A percentile compares a stretch with the other conserved stretches of the same genome.
These are phyloP conservation scores for Zosterops japonicus DNA, from an alignment of 2,113 vertebrate genomes.

Conservation along the genomic window DNA sequence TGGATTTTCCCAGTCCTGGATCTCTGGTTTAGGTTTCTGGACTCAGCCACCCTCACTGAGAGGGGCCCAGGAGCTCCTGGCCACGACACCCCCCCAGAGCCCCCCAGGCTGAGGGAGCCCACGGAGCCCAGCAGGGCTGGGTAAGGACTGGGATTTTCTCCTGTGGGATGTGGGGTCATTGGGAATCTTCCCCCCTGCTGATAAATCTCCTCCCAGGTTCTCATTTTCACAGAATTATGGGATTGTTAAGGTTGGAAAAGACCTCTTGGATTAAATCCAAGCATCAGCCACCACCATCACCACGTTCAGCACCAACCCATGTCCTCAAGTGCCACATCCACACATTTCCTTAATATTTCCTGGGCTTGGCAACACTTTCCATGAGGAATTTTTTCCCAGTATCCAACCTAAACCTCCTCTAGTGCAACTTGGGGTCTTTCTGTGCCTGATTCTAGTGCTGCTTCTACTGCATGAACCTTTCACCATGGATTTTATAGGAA, in stretches of 20 bases:
- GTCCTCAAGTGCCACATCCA: neutral
- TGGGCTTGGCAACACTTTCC: neutral
- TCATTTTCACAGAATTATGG: neutral
- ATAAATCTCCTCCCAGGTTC: neutral
- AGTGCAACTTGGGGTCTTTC: neutral
- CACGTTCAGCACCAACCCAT: neutral
- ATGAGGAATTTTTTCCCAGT: neutral
- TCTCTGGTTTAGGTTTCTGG: neutral
- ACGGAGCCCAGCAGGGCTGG: neutral
- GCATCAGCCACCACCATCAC: neutral
- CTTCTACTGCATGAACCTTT: neutral
- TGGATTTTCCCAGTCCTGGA: neutral
- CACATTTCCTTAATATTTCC: neutral
- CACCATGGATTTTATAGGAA: neutral
- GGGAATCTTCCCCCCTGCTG: neutral
- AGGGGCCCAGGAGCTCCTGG: neutral
- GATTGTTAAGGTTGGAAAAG: neutral
- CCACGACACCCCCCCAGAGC: neutral
- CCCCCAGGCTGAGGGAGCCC: neutral
- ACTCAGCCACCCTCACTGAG: neutral
- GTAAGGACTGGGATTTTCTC: neutral
- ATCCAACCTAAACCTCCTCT: neutral
- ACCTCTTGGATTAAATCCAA: neutral
- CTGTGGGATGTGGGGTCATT: neutral
- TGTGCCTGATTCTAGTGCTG: neutral